Evolutionary conservation across 2,888 invertebrate genomes (phyloP).

Genomic region (Lathronympha strigana): DNA sequence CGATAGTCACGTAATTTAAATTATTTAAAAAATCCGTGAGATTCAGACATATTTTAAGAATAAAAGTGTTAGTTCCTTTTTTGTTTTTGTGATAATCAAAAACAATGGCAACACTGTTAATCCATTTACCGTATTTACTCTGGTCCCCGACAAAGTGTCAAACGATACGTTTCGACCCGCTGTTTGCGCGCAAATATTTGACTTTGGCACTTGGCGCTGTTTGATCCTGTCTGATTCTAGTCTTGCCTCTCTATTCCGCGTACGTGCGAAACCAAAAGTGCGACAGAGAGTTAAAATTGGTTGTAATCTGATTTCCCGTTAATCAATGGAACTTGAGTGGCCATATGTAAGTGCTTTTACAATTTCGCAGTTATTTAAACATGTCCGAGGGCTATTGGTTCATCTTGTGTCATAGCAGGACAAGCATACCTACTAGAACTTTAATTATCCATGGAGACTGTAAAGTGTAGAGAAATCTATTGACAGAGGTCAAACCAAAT

Average conservation of each 20-base stretch:
- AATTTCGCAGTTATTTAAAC: slow-evolving; percentile 3
- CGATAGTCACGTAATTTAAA: no score
- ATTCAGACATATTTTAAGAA: no score
- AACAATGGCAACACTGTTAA: slow-evolving; percentile 34
- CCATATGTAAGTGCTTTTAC: slow-evolving; percentile 23
- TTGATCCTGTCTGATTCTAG: slow-evolving; percentile 39
- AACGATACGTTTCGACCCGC: slow-evolving; percentile 32
- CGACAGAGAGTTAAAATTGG: no score
- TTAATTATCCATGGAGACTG: no score
- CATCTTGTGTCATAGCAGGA: no score
- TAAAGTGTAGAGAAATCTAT: no score
- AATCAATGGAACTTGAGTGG: slow-evolving; percentile 22
- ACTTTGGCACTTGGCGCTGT: slow-evolving; percentile 39
- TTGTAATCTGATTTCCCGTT: slow-evolving; percentile 36
- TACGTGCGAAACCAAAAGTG: no score
- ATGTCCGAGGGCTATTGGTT: not conserved
- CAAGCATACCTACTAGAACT: no score
- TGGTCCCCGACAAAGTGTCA: slow-evolving; percentile 34
- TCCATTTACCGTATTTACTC: slow-evolving; percentile 36
- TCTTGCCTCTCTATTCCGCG: no score
- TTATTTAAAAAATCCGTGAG: no score
- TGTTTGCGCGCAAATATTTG: slow-evolving; percentile 39
- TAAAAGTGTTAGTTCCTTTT: no score
- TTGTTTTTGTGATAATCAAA: not conserved
- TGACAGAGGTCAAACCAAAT: no score